These are phyloP conservation scores for Pomatorhinus ruficollis DNA, from an alignment of 2,113 vertebrate genomes.

Conservation along the genomic window DNA sequence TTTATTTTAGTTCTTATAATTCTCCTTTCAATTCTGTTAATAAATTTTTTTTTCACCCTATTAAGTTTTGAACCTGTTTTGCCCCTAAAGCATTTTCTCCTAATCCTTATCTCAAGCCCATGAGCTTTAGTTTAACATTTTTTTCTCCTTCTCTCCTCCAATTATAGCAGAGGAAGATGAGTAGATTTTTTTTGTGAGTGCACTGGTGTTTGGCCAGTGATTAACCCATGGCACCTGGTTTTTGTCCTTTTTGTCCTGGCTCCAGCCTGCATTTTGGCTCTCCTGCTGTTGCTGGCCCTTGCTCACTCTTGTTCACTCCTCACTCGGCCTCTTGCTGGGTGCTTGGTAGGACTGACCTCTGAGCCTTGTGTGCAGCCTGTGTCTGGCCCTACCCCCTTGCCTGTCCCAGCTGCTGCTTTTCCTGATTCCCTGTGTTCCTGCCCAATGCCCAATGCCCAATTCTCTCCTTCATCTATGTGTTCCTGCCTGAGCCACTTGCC, in stretches of 20 bases:
- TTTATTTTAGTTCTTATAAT: neutral
- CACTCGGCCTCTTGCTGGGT: rapidly evolving
- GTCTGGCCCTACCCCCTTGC: neutral
- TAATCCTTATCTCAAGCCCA: neutral
- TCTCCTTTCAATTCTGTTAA: neutral
- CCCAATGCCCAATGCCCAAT: too few relatives aligned
- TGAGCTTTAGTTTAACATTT: neutral
- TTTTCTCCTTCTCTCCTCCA: neutral
- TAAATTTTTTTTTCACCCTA: neutral
- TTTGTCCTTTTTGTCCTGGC: neutral
- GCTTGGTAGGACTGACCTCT: neutral
- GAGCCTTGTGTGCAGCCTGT: neutral
- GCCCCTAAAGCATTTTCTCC: neutral
- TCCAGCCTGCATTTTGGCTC: neutral
- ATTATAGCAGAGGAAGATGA: neutral
- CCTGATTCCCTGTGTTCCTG: neutral
- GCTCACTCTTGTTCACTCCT: neutral
- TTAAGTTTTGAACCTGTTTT: neutral
- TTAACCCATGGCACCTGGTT: neutral
- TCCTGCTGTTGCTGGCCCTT: neutral
- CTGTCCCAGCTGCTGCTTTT: neutral
- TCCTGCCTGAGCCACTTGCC: neutral
- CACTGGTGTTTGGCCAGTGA: neutral
- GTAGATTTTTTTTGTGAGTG: neutral
- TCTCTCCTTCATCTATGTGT: neutral